Percentiles rank a stretch among this genome's conserved stretches.
Evolutionary conservation across 1,140 invertebrate species (phyloP).

Genomic region (Procambarus clarkii): DNA sequence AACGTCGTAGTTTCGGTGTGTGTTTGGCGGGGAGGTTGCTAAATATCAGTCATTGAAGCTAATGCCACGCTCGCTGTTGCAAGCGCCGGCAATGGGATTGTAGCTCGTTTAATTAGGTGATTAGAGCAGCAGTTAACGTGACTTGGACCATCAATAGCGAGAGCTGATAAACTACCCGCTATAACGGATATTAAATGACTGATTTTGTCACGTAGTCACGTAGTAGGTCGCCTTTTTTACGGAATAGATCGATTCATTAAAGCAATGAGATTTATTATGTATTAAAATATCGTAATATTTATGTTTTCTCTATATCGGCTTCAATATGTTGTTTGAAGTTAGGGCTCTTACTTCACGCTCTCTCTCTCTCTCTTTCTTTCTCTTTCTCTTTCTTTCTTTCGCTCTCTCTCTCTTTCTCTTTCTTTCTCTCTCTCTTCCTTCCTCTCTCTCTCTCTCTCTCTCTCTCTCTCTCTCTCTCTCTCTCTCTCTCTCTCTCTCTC

Average conservation of each 20-base stretch:
- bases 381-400: constrained; percentile 6
- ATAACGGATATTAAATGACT: not conserved
- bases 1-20: no score
- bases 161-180: not conserved
- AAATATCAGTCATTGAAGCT: no score
- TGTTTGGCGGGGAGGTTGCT: no score
- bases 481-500: not conserved
- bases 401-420: not conserved
- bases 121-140: no score
- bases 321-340: not conserved
- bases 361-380: constrained; percentile 22
- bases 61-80: no score
- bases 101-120: no score
- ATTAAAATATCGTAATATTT: no score
- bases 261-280: not conserved
- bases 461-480: not conserved
- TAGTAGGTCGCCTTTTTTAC: not conserved
- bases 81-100: no score
- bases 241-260: not conserved
- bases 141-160: no score
- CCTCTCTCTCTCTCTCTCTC: constrained; percentile 7
- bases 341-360: no score
- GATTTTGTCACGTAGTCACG: not conserved
- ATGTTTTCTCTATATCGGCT: no score
- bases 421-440: not conserved